Evolutionary conservation across 2,888 invertebrate genomes (phyloP), one percentile per base, ranked within the genome.

Genomic region (Rhagonycha fulva): DNA sequence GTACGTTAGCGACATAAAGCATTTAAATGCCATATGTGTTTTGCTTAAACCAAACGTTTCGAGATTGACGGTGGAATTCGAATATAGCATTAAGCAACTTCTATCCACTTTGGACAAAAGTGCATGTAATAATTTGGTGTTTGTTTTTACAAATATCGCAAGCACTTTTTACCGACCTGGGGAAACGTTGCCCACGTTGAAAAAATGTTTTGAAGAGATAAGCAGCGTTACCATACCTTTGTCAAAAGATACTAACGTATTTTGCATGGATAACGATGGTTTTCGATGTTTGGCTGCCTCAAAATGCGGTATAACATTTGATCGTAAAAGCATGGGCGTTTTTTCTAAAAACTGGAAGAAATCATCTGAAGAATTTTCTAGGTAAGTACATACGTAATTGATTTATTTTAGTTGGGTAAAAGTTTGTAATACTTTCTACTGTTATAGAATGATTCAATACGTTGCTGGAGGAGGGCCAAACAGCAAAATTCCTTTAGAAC

Each of bases 11-110:
- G 79, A n/a, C n/a, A n/a, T n/a, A n/a, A n/a, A n/a, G n/a, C n/a
- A n/a, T n/a, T n/a, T n/a, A n/a, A n/a, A n/a, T 68, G 84, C 83
- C 7, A 84, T 85, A 60, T 84, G 83, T 70, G 81, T 83, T 61
- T 68, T 85, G 3, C 80, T 83, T 32, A 82, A 82, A 76, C 81
- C 84, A 0, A 82, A 82, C 14, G 79, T 82, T 69, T 70, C 83
- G 0, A 76, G 84, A 14, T 72, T 78, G 9, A 83, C 81, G 4
- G 81, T 77, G 0, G 79, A 80, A 32, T 85, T 85, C 66, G 80
- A 81, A 28, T 84, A 85, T 66, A 83, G 84, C 73, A 79, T 85
- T 28, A 72, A 81, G 14, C 81, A 83, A 69, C 83, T 85, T 70
- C 76, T 85, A 24, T 83, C 83, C 2, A 80, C 82, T 28, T 78